phyloP scores from a whole-genome alignment of 2,888 invertebrate genomes.

The Herminia tarsipennalis region DNA sequence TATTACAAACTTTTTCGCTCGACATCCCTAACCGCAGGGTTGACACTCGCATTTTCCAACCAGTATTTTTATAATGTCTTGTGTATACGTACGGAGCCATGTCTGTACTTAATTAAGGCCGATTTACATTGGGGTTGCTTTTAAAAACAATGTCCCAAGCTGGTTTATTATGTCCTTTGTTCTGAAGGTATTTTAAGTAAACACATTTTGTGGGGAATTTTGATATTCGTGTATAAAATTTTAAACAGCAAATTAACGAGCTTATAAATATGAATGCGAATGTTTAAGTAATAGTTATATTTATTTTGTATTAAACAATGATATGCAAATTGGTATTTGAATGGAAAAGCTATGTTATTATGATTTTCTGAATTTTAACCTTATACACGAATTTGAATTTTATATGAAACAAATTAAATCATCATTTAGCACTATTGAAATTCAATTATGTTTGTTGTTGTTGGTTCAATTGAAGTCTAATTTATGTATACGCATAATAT shows the following conservation, averaged over 20 bases:
- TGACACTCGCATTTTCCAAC: slow-evolving; percentile 24
- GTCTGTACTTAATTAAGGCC: slow-evolving; percentile 37
- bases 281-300: not conserved
- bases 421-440: too few relatives aligned
- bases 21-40: slow-evolving; percentile 9
- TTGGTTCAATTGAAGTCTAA: too few relatives aligned
- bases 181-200: slow-evolving; percentile 12
- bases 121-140: slow-evolving; percentile 34
- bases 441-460: too few relatives aligned
- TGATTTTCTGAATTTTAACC: too few relatives aligned
- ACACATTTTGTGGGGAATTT: slow-evolving; percentile 16
- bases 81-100: slow-evolving; percentile 30
- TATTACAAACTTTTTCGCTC: not conserved
- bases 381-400: too few relatives aligned
- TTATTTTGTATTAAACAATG: not conserved
- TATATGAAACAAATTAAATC: too few relatives aligned
- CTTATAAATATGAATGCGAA: not conserved
- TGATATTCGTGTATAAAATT: slow-evolving; percentile 17
- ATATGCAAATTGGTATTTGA: too few relatives aligned
- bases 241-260: not conserved
- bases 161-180: slow-evolving; percentile 30
- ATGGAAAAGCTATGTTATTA: too few relatives aligned
- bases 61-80: slow-evolving; percentile 32
- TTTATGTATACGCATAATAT: too few relatives aligned
- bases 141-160: slow-evolving; percentile 26